These are phyloP conservation scores for Dasyurus viverrinus DNA, from an alignment of 2,113 vertebrate species.

Conservation along the genomic window DNA sequence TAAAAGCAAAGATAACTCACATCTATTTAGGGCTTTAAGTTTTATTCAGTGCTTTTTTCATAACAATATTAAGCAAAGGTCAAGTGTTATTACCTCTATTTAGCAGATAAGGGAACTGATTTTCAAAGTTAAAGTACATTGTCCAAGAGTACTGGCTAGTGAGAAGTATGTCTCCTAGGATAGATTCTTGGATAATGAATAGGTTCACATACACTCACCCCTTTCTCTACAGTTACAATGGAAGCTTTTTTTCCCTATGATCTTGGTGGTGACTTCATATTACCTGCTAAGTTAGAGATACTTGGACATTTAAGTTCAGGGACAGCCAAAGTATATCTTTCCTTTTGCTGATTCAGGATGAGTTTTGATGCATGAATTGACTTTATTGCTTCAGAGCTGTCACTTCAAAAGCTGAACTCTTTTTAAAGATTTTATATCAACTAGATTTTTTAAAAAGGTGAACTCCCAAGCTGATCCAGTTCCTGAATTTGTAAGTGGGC, in stretches of 20 bases:
- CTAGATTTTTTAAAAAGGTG: neutral
- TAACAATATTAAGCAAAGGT: neutral
- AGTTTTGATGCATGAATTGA: neutral
- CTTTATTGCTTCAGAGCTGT: neutral
- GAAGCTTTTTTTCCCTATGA: neutral
- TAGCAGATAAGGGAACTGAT: neutral
- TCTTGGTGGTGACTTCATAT: neutral
- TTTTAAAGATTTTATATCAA: neutral
- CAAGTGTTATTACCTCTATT: neutral
- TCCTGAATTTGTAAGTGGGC: neutral
- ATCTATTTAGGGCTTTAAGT: neutral
- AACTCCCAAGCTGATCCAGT: neutral
- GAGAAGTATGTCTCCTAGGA: neutral
- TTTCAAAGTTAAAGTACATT: neutral
- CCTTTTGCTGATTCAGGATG: neutral
- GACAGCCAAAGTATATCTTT: conserved; percentile 13
- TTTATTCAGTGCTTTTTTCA: neutral
- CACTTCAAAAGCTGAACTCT: neutral
- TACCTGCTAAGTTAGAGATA: neutral
- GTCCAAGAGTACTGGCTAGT: neutral
- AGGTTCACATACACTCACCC: neutral
- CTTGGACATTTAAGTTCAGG: neutral
- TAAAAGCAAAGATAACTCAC: neutral
- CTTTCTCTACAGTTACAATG: neutral
- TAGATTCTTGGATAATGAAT: neutral